phyloP scores from a whole-genome alignment of 2,888 invertebrate genomes.

The Tipula unca region DNA sequence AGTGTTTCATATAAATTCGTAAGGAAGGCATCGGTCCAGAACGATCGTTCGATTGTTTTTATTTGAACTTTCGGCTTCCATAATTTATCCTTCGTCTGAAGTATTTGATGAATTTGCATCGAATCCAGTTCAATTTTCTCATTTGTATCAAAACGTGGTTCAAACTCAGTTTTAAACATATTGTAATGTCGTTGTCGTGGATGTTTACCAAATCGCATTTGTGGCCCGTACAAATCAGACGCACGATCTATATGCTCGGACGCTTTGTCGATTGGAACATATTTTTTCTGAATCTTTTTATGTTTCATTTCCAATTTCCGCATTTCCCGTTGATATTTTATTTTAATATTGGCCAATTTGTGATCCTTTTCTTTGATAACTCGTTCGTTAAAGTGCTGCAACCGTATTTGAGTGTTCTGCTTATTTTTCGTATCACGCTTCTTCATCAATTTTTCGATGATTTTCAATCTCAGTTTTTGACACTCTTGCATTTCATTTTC shows the following conservation, averaged over 20 bases:
- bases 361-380: conserved; percentile 45
- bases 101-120: conserved; percentile 33
- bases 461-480: conserved; percentile 56
- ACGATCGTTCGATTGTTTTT: conserved; percentile 36
- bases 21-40: conserved; percentile 35
- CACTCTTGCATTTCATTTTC: conserved; percentile 70
- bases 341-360: conserved; percentile 45
- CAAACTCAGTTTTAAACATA: conserved; percentile 28
- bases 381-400: conserved; percentile 43
- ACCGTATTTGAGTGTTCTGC: conserved; percentile 44
- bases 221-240: conserved; percentile 55
- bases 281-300: conserved; percentile 37
- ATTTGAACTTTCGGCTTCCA: conserved; percentile 28
- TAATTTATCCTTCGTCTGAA: conserved; percentile 31
- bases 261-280: conserved; percentile 42
- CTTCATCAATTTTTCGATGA: conserved; percentile 49
- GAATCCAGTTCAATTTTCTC: conserved; percentile 31
- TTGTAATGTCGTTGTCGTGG: conserved; percentile 50
- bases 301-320: conserved; percentile 44
- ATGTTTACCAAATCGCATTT: conserved; percentile 56
- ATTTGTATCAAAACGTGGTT: conserved; percentile 34
- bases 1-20: conserved; percentile 36
- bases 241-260: conserved; percentile 48
- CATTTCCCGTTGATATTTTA: conserved; percentile 39
- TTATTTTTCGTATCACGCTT: conserved; percentile 47